Evolutionary conservation across 2,797 vertebrate genomes (phyloP).

Genomic region (Tamandua tetradactyla): DNA sequence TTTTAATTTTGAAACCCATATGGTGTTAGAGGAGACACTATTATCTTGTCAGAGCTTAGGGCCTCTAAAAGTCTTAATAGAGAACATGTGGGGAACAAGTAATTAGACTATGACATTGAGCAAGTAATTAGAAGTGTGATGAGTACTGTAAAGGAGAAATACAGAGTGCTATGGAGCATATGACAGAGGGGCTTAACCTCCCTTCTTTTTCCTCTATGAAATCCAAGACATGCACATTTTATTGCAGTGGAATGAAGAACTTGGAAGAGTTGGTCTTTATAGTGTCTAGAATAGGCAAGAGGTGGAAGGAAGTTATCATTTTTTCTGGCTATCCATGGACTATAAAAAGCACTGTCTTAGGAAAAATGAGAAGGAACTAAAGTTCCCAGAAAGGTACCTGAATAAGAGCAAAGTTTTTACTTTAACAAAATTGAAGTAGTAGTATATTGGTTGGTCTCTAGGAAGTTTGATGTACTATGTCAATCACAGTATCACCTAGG

Average conservation of each 20-base stretch:
- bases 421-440: neutral
- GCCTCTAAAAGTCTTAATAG: slow-evolving; percentile 73
- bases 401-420: neutral
- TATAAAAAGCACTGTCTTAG: neutral
- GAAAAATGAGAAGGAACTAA: neutral
- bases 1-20: slow-evolving; percentile 69
- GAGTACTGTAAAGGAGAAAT: slow-evolving; percentile 51
- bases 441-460: neutral
- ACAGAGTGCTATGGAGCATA: slow-evolving; percentile 39
- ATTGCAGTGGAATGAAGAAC: neutral
- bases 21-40: slow-evolving; percentile 67
- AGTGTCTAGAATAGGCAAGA: neutral
- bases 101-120: slow-evolving; percentile 77
- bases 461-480: neutral
- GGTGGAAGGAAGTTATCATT: neutral
- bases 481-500: neutral
- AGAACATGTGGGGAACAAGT: slow-evolving; percentile 75
- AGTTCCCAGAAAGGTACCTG: neutral
- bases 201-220: slow-evolving; percentile 9
- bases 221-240: neutral
- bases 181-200: slow-evolving; percentile 39
- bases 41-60: slow-evolving; percentile 75
- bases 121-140: slow-evolving; percentile 76
- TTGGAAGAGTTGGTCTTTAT: neutral
- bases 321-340: neutral